phyloP scores from a whole-genome alignment of 2,888 invertebrate species.

The Hermodice carunculata region DNA sequence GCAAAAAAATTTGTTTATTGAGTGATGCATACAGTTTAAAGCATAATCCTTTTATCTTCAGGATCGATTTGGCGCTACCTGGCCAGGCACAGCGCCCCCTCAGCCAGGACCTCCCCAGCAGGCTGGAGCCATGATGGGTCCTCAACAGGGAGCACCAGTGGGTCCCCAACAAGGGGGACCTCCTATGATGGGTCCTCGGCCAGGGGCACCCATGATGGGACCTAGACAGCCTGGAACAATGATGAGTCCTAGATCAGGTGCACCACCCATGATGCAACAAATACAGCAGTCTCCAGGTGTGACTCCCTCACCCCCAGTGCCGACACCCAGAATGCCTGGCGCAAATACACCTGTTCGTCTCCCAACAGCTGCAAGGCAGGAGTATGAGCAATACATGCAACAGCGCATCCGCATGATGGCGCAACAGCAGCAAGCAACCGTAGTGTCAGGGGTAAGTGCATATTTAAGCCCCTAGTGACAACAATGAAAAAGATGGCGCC shows the following conservation, averaged over 20 bases:
- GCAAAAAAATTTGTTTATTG: no score
- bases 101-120: conserved; percentile 43
- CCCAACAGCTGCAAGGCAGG: conserved; percentile 56
- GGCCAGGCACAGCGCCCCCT: conserved; percentile 34
- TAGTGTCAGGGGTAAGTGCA: conserved; percentile 11
- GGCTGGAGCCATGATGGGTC: conserved; percentile 45
- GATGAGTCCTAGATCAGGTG: conserved; percentile 21
- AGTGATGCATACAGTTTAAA: background rate
- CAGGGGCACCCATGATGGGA: conserved; percentile 55
- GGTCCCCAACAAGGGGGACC: conserved; percentile 27
- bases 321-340: conserved; percentile 44
- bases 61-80: conserved; percentile 29
- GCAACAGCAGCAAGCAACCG: conserved; percentile 13
- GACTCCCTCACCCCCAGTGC: conserved; percentile 57
- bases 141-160: conserved; percentile 44
- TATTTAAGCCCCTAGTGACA: background rate
- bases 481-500: no score
- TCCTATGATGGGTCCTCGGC: background rate
- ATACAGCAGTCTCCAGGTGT: conserved; percentile 62
- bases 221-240: conserved; percentile 2
- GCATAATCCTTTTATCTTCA: background rate
- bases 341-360: conserved; percentile 47
- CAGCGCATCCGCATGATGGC: conserved; percentile 49
- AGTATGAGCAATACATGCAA: conserved; percentile 67
- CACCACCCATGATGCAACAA: background rate